Evolutionary conservation across 2,797 vertebrate species (phyloP).

Genomic region (Pterois miles): DNA sequence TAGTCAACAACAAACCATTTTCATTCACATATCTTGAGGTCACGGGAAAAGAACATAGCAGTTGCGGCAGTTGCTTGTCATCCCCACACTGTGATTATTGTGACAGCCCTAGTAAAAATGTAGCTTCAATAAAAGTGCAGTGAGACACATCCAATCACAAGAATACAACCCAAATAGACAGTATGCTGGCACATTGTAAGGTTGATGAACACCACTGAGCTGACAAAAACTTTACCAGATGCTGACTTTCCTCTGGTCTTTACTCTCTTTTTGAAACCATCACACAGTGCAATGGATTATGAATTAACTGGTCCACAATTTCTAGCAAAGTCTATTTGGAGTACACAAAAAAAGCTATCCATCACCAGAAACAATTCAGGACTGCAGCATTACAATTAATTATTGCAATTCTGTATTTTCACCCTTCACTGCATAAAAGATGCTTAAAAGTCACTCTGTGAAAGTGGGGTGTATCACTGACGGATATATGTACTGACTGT

Average conservation of each 20-base stretch:
- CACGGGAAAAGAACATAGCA: too few relatives aligned
- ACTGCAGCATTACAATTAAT: conserved; percentile 5
- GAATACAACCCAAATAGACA: background rate
- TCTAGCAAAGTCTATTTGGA: background rate
- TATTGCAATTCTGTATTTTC: conserved; percentile 8
- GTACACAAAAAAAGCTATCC: background rate
- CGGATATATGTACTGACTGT: background rate
- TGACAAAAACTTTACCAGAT: background rate
- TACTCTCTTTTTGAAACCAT: background rate
- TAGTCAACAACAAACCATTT: too few relatives aligned
- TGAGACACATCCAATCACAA: background rate
- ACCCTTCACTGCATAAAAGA: conserved; percentile 5
- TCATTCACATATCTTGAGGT: too few relatives aligned
- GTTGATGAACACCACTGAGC: background rate
- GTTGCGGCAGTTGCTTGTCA: too few relatives aligned
- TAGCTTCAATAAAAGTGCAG: background rate
- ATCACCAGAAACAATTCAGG: conserved; percentile 14
- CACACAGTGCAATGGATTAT: background rate
- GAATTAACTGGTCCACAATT: background rate
- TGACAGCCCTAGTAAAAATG: background rate
- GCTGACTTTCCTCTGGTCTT: background rate
- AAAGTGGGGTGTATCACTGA: conserved; percentile 4
- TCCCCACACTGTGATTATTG: too few relatives aligned
- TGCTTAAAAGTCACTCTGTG: conserved; percentile 12
- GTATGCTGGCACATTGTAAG: background rate